A percentile compares a stretch with the other conserved stretches of the same genome.
Conservation (phyloP, 2,888 invertebrate genomes). For the Diachrysia chrysitis region DNA sequence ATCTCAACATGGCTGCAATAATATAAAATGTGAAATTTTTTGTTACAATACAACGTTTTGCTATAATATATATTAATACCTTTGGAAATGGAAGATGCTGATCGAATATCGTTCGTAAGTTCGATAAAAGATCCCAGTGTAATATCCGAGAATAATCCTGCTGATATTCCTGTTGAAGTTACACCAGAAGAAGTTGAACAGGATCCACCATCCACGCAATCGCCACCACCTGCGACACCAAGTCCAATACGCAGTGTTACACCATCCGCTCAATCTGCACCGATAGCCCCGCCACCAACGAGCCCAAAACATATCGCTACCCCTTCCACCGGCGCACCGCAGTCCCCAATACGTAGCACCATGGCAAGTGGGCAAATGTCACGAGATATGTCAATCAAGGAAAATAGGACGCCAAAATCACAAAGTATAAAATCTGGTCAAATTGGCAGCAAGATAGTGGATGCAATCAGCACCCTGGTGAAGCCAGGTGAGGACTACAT, state of each 20-base stretch:
- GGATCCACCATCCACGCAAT: not conserved
- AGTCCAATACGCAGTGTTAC: slow-evolving; percentile 28
- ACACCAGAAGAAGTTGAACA: slow-evolving; percentile 1
- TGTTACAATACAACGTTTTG: slow-evolving; percentile 44
- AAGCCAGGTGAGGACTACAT: slow-evolving; percentile 66
- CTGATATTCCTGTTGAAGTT: slow-evolving; percentile 6
- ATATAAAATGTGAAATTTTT: slow-evolving; percentile 64
- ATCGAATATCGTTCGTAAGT: slow-evolving; percentile 37
- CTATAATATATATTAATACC: slow-evolving; percentile 31
- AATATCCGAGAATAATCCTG: slow-evolving; percentile 25
- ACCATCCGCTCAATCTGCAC: slow-evolving; percentile 12
- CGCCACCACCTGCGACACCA: not conserved
- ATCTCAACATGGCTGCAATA: slow-evolving; percentile 42
- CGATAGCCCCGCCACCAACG: slow-evolving; percentile 1
- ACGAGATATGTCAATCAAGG: slow-evolving; percentile 9
- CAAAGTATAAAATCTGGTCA: slow-evolving; percentile 49
- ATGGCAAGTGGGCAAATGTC: slow-evolving; percentile 2
- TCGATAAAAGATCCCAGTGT: slow-evolving; percentile 40
- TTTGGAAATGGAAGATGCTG: slow-evolving; percentile 51
- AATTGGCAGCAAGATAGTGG: slow-evolving; percentile 51
- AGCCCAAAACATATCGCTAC: slow-evolving; percentile 2
- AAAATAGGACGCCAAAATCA: slow-evolving; percentile 31
- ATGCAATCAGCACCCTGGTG: slow-evolving; percentile 63
- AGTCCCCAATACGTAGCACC: slow-evolving; percentile 6
- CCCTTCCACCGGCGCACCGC: slow-evolving; percentile 1